Conservation (phyloP, 2,888 invertebrate species). For the Ectemnius lituratus region DNA sequence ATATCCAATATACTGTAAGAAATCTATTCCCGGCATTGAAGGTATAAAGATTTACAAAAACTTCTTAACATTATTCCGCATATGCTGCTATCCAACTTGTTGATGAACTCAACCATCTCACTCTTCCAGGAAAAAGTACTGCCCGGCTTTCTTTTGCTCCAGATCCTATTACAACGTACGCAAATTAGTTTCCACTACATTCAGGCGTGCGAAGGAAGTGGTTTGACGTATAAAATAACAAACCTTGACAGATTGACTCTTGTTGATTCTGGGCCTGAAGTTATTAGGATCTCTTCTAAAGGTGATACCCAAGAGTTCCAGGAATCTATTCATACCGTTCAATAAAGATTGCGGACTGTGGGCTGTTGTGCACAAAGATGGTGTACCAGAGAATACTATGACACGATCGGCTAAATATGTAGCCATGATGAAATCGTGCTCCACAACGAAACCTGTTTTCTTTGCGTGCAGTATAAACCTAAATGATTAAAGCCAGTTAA, state of each 20-base stretch:
- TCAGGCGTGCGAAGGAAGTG: slow-evolving; percentile 15
- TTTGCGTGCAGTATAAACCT: slow-evolving; percentile 99
- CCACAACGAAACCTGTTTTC: slow-evolving; percentile 99
- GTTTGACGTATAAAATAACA: slow-evolving; percentile 37
- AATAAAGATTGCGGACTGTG: slow-evolving; percentile 95
- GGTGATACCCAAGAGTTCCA: slow-evolving; percentile 96
- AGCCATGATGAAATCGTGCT: slow-evolving; percentile 99
- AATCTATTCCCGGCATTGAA: slow-evolving; percentile 48
- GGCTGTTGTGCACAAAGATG: slow-evolving; percentile 93
- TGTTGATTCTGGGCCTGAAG: slow-evolving; percentile 98
- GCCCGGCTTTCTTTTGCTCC: slow-evolving; percentile 97
- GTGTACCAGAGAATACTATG: slow-evolving; percentile 97
- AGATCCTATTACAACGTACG: slow-evolving; percentile 84
- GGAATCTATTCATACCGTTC: slow-evolving; percentile 98
- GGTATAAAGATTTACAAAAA: slow-evolving; percentile 60
- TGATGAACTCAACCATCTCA: slow-evolving; percentile 75
- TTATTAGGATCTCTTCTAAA: slow-evolving; percentile 99
- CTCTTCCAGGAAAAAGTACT: slow-evolving; percentile 99
- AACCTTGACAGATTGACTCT: slow-evolving; percentile 96
- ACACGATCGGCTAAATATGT: slow-evolving; percentile 99
- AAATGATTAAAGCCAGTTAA: slow-evolving; percentile 33
- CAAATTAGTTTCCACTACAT: not conserved
- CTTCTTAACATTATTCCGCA: slow-evolving; percentile 48
- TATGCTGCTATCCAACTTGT: slow-evolving; percentile 43
- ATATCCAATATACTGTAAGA: slow-evolving; percentile 34